Evolutionary conservation across 2,113 vertebrate genomes (phyloP), one percentile per base, ranked within the genome.

Genomic region (Megaceryle torquata): DNA sequence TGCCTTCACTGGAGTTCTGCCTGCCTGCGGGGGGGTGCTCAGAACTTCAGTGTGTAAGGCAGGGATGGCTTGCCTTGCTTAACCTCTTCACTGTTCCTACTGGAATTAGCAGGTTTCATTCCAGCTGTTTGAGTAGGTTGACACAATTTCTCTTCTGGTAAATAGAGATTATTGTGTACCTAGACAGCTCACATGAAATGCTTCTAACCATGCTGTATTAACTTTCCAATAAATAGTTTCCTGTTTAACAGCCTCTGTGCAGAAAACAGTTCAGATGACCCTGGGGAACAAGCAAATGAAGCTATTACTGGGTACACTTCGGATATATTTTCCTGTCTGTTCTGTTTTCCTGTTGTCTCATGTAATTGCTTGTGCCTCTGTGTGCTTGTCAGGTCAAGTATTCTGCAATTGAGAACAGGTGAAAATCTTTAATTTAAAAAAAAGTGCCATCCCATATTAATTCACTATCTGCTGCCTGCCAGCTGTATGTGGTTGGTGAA

Each of bases 1-100:
- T 56, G 57, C 22, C 53, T 44, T 71, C 3, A 0, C 9, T 41
- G 22, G 39, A 57, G 18, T 20, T 61, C 26, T 19, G 53, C 20
- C 19, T 15, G 24, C 31, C 26, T 46, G 26, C 1, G 0, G 9
- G 5, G 44, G 7, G 1, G 2, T 37, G 59, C 28, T 89, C 0
- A 0, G 69, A 50, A 31, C 28, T 48, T 57, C 59, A 14, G 1
- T 56, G 19, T 2, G 2, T 67, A 7, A 70, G 46, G 50, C 53
- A 63, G 59, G 20, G 15, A 5, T 5, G 11, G 20, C 10, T 70
- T 3, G 1, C 33, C 18, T 13, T 72, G 57, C 61, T 61, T 69
- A 57, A 48, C 11, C 22, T 57, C 28, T 57, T 76, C 50, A 26
- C 15, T 65, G 6, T 57, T 61, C 11, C 43, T 3, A 2, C 53